phyloP scores from a whole-genome alignment of 2,888 invertebrate genomes.

The Anagyrus pseudococci region DNA sequence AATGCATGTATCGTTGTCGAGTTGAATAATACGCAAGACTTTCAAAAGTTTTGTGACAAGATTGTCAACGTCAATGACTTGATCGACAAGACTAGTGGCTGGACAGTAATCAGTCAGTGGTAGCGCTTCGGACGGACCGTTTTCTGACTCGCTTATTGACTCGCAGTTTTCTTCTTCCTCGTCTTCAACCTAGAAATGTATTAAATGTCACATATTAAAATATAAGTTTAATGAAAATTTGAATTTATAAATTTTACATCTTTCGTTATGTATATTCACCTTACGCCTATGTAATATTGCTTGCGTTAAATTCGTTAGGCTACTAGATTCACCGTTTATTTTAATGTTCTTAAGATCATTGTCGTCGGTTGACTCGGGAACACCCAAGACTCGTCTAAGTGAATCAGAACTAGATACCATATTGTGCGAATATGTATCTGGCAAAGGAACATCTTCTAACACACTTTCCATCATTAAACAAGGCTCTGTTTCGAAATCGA shows the following conservation, averaged over 20 bases:
- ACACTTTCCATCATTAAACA: conserved; percentile 83
- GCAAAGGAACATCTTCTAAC: conserved; percentile 70
- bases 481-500: conserved; percentile 84
- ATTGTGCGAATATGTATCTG: conserved; percentile 72
- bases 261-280: conserved; percentile 42
- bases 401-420: conserved; percentile 71
- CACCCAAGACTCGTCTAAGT: conserved; percentile 55
- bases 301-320: conserved; percentile 77
- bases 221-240: background rate
- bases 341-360: conserved; percentile 46
- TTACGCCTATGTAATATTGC: conserved; percentile 78
- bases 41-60: conserved; percentile 76
- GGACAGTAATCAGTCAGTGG: conserved; percentile 65
- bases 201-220: conserved; percentile 8
- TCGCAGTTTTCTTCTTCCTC: conserved; percentile 59
- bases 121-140: conserved; percentile 60
- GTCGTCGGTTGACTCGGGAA: conserved; percentile 55
- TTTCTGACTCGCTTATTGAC: conserved; percentile 62
- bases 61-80: conserved; percentile 79
- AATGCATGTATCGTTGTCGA: conserved; percentile 74
- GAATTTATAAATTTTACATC: background rate
- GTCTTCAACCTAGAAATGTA: conserved; percentile 50
- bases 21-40: conserved; percentile 75
- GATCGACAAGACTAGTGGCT: conserved; percentile 71
- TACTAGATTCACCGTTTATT: conserved; percentile 67